These are phyloP conservation scores for Platichthys flesus DNA, from an alignment of 2,113 vertebrate species.

Conservation along the genomic window DNA sequence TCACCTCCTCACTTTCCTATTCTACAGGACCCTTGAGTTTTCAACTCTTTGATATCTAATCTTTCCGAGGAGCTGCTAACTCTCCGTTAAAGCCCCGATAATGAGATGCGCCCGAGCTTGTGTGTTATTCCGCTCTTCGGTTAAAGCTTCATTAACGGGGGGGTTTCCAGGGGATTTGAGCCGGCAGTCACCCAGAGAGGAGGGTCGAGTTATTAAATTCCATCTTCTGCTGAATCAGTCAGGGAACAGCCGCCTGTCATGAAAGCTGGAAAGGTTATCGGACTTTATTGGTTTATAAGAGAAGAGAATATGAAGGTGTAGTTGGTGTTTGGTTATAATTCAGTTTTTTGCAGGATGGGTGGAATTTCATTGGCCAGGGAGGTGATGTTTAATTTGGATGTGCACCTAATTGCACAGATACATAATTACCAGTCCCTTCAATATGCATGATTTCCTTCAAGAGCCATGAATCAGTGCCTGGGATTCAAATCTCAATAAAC, in stretches of 20 bases:
- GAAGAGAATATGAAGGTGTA: neutral
- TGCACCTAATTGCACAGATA: too few species aligned
- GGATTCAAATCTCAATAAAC: too few species aligned
- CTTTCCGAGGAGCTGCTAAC: neutral
- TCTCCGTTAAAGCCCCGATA: conserved; percentile 38
- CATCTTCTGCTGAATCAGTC: conserved; percentile 21
- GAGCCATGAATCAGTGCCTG: too few species aligned
- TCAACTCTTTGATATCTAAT: conserved; percentile 4
- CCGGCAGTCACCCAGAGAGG: conserved; percentile 15
- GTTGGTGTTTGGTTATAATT: too few species aligned
- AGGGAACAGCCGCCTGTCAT: conserved; percentile 39
- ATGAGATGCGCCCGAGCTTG: conserved; percentile 29
- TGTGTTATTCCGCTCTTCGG: conserved; percentile 29
- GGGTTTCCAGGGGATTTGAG: conserved; percentile 34
- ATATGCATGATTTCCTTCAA: too few species aligned
- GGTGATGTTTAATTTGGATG: too few species aligned
- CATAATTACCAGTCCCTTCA: too few species aligned
- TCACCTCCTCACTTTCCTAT: neutral
- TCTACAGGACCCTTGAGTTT: neutral
- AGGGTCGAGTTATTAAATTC: conserved; percentile 52
- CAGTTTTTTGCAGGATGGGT: too few species aligned
- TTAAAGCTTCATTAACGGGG: conserved; percentile 56
- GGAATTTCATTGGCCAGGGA: too few species aligned
- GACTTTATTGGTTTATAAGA: neutral
- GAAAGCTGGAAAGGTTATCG: conserved; percentile 31